Evolutionary conservation across 2,888 invertebrate species (phyloP).

Genomic region (Chalcosyrphus nemorum): DNA sequence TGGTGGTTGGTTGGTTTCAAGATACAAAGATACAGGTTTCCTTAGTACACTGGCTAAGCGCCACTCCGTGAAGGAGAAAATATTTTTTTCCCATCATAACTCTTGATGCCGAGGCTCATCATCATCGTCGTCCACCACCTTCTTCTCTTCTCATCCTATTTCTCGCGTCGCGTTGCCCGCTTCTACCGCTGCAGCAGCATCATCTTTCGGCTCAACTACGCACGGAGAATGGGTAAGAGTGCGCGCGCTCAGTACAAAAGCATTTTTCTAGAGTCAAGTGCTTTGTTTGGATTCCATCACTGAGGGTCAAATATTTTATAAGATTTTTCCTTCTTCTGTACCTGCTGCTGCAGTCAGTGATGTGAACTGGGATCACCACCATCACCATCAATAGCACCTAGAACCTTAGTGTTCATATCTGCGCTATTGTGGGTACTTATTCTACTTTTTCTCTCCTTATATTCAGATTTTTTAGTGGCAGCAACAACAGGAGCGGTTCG

Average conservation of each 20-base stretch:
- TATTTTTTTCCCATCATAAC: conserved; percentile 61
- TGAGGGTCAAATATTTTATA: conserved; percentile 63
- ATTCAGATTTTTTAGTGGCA: conserved; percentile 6
- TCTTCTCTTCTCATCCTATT: conserved; percentile 18
- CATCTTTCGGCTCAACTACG: no score
- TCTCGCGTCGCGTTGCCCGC: no score
- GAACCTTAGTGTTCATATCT: conserved; percentile 5
- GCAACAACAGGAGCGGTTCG: conserved; percentile 25
- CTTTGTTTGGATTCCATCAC: conserved; percentile 64
- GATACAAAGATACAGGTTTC: conserved; percentile 52
- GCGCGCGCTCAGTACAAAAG: conserved; percentile 67
- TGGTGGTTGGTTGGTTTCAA: conserved; percentile 12
- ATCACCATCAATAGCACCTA: background rate
- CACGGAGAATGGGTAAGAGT: background rate
- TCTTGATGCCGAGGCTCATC: conserved; percentile 12
- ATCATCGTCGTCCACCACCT: background rate
- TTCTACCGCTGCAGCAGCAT: no score
- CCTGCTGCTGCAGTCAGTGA: background rate
- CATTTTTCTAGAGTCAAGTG: conserved; percentile 68
- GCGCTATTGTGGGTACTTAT: conserved; percentile 21
- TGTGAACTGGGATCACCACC: background rate
- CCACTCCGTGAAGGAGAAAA: conserved; percentile 40
- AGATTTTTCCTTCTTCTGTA: conserved; percentile 22
- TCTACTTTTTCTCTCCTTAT: conserved; percentile 36
- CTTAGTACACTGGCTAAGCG: conserved; percentile 47